Percentiles rank a stretch among this genome's conserved stretches.
phyloP scores from a whole-genome alignment of 2,888 invertebrate species.

The Chymomyza fuscimana region DNA sequence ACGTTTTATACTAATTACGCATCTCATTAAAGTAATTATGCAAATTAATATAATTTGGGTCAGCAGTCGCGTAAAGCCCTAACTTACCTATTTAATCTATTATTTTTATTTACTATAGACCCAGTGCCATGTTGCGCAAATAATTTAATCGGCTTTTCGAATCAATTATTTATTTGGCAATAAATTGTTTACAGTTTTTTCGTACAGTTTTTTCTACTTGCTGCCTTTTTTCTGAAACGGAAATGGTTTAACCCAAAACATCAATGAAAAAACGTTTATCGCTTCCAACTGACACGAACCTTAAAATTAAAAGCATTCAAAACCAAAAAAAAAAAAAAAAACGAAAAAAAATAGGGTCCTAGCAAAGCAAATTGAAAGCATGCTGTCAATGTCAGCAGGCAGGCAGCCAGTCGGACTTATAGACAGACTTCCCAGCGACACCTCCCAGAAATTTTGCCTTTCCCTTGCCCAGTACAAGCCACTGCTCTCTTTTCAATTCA shows the following conservation, averaged over 20 bases:
- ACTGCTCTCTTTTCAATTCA: slow-evolving; percentile 26
- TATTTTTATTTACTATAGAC: neutral
- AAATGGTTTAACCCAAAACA: neutral
- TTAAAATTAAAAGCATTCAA: slow-evolving; percentile 6
- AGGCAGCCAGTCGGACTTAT: neutral
- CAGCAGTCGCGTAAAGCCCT: neutral
- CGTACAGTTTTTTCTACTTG: neutral
- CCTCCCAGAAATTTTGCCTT: slow-evolving; percentile 49
- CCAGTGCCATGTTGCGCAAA: neutral
- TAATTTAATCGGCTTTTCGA: slow-evolving; percentile 8
- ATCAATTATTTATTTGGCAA: slow-evolving; percentile 9
- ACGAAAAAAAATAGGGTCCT: too few species aligned
- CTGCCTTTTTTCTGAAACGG: neutral
- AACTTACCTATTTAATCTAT: neutral
- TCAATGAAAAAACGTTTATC: slow-evolving; percentile 3
- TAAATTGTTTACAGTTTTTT: neutral
- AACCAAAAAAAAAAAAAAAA: neutral
- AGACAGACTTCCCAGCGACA: slow-evolving; percentile 45
- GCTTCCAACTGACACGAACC: neutral
- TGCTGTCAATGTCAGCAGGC: slow-evolving; percentile 13
- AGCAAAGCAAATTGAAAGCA: slow-evolving; percentile 9
- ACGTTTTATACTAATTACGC: slow-evolving; percentile 54
- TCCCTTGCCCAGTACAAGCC: slow-evolving; percentile 32
- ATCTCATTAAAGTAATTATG: slow-evolving; percentile 64
- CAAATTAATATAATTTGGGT: slow-evolving; percentile 48